Evolutionary conservation across 2,797 vertebrate genomes (phyloP), one percentile per base, ranked within the genome.

Genomic region (Fistularia commersonii): DNA sequence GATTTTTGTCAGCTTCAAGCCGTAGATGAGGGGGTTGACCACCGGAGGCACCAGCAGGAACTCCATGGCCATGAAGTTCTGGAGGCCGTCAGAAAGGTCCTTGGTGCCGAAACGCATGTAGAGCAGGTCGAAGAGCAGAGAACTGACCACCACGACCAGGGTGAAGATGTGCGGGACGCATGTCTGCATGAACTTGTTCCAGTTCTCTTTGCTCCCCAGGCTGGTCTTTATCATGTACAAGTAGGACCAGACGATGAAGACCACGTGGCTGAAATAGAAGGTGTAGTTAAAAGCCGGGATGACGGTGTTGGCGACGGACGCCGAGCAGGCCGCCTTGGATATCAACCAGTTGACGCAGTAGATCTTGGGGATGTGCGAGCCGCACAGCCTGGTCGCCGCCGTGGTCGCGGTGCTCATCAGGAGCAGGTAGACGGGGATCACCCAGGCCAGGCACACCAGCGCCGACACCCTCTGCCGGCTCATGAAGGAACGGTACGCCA

Each of bases 21-120:
- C 49, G 8, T 51, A 51, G 8, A 51, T 34, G 11, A 51, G 38
- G 6, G 49, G 49, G 9, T 51, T 51, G 36, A 51, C 12, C 10
- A 51, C 13, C 1, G 49, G 49, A 14, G 49, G 37, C 3, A 38
- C 35, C 31, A 51, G 34, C 8, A 51, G 23, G 39, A 32, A 51
- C 32, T 40, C 37, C 2, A 41, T 36, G 0, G 49, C 49, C 39
- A 41, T 31, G 7, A 32, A 32, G 39, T 51, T 40, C 8, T 13
- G 38, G 7, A 41, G 14, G 5, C 11, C 15, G 9, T 13, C 23
- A 8, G 41, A 10, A 11, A 41, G 13, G 0, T 1, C 9, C 8
- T 31, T 23, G 0, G 34, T 13, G 8, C 46, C 46, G 13, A 36
- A 48, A 1, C 46, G 34, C 8, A 10, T 11, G 14, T 36, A 48